Evolutionary conservation across 2,888 invertebrate genomes (phyloP).

Genomic region (Gymnocheta viridis): DNA sequence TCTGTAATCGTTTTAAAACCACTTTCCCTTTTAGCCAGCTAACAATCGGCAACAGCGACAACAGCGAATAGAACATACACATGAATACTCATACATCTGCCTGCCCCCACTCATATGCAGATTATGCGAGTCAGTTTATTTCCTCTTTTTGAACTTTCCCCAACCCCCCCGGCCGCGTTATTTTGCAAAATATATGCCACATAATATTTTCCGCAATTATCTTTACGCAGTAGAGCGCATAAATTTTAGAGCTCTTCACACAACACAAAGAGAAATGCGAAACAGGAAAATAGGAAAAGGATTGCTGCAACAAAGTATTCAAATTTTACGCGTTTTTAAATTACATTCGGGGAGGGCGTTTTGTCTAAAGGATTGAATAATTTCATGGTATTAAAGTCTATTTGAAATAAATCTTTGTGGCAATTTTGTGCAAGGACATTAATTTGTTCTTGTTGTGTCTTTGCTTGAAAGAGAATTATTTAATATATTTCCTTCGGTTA

Average conservation of each 20-base stretch:
- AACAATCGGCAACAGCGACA: neutral
- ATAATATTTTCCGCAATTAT: slow-evolving; percentile 64
- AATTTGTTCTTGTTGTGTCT: neutral
- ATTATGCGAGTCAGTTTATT: slow-evolving; percentile 22
- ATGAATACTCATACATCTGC: neutral
- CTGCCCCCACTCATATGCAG: slow-evolving; percentile 28
- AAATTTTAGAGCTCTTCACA: slow-evolving; percentile 42
- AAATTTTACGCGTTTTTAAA: slow-evolving; percentile 59
- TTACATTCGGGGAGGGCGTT: slow-evolving; percentile 36
- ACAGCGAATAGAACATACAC: slow-evolving; percentile 4
- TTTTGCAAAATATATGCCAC: slow-evolving; percentile 43
- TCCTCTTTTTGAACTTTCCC: slow-evolving; percentile 15
- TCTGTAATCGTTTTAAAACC: slow-evolving; percentile 44
- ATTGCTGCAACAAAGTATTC: slow-evolving; percentile 53
- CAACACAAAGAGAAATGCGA: neutral
- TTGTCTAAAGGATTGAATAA: slow-evolving; percentile 42
- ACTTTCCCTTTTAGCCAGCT: slow-evolving; percentile 33
- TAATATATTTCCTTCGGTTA: neutral
- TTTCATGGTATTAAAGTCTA: slow-evolving; percentile 45
- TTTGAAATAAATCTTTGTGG: slow-evolving; percentile 27
- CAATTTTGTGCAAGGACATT: slow-evolving; percentile 27
- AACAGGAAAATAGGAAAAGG: slow-evolving; percentile 8
- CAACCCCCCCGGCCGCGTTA: neutral
- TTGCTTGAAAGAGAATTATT: neutral
- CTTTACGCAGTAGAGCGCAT: slow-evolving; percentile 64